These are phyloP conservation scores for Cosmopolites sordidus DNA, from an alignment of 2,888 invertebrate genomes.

Conservation along the genomic window DNA sequence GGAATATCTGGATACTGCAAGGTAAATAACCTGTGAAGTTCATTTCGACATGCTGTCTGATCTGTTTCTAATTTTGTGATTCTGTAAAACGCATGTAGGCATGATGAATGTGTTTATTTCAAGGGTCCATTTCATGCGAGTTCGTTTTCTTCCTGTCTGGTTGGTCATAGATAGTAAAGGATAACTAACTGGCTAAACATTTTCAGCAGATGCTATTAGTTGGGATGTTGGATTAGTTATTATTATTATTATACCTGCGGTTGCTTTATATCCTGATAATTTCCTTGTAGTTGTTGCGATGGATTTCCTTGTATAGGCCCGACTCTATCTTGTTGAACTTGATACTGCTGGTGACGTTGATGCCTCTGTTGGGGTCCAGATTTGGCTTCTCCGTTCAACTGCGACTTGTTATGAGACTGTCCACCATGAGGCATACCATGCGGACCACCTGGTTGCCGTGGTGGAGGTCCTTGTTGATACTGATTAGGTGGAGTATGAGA, in stretches of 20 bases:
- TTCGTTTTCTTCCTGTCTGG: too few species aligned
- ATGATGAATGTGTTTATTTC: too few species aligned
- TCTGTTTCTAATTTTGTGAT: too few species aligned
- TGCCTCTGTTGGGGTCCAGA: constrained; percentile 29
- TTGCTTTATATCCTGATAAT: constrained; percentile 23
- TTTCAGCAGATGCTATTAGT: too few species aligned
- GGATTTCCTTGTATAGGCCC: constrained; percentile 39
- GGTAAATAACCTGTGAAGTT: too few species aligned
- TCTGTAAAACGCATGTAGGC: too few species aligned
- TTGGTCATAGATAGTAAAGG: too few species aligned
- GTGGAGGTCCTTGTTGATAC: constrained; percentile 40
- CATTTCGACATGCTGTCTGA: too few species aligned
- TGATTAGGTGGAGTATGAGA: constrained; percentile 38
- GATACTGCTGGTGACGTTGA: constrained; percentile 35
- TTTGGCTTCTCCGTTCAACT: constrained; percentile 42
- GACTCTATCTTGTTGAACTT: constrained; percentile 25
- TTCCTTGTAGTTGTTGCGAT: constrained; percentile 18
- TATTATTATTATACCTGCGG: constrained; percentile 19
- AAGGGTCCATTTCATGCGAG: too few species aligned
- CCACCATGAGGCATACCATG: constrained; percentile 30
- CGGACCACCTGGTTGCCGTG: constrained; percentile 35
- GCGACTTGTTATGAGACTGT: constrained; percentile 42
- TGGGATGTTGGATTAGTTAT: too few species aligned
- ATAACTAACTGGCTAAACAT: too few species aligned
- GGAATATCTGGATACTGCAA: too few species aligned